Conservation (phyloP, 2,797 vertebrate genomes). For the Synanceia verrucosa region DNA sequence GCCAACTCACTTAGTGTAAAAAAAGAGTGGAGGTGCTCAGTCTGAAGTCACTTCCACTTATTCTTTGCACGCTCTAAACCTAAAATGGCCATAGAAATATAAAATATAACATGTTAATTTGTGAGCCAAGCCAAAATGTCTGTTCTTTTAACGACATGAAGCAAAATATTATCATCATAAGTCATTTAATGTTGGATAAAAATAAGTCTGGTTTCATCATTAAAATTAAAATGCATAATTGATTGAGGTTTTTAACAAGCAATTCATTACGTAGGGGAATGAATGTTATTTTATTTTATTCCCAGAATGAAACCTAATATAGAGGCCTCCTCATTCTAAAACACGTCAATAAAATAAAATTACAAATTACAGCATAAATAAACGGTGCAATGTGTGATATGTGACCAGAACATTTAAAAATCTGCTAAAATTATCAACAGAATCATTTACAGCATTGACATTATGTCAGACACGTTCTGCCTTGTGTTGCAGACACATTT, state of each 20-base stretch:
- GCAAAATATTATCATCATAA: no score
- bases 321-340: neutral
- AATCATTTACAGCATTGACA: neutral
- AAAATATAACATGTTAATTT: no score
- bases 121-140: no score
- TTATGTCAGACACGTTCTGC: neutral
- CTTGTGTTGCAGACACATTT: no score
- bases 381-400: neutral
- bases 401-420: neutral
- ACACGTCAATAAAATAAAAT: constrained; percentile 19
- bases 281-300: neutral
- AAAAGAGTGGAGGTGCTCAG: neutral
- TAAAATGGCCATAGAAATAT: neutral
- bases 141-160: neutral
- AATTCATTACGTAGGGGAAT: constrained; percentile 21
- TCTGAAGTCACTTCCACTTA: neutral
- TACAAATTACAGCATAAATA: constrained; percentile 9
- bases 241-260: constrained; percentile 5
- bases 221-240: constrained; percentile 22
- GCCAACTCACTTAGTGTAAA: neutral
- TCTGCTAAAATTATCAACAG: neutral
- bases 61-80: neutral
- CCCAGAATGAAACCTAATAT: constrained; percentile 2
- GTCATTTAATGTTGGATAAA: neutral
- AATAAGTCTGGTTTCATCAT: neutral